These are phyloP conservation scores for Drosophila mimica DNA, from an alignment of 2,888 invertebrate genomes.

Conservation along the genomic window DNA sequence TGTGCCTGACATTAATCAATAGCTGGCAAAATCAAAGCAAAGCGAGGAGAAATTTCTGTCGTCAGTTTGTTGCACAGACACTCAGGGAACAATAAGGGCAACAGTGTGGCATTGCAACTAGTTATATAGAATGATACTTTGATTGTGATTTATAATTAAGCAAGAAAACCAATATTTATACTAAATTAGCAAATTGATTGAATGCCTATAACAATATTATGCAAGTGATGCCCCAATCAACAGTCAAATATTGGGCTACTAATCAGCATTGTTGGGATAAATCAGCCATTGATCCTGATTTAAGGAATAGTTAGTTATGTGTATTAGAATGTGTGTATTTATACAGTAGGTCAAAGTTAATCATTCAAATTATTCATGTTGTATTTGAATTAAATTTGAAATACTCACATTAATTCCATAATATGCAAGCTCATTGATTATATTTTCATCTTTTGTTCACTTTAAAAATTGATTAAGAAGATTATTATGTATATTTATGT, in stretches of 20 bases:
- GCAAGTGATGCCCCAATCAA: not conserved
- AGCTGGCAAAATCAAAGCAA: slow-evolving; percentile 5
- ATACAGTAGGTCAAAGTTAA: not conserved
- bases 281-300: not conserved
- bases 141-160: not conserved
- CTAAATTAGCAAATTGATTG: not conserved
- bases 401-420: not conserved
- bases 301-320: not conserved
- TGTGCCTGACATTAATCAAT: slow-evolving; percentile 47
- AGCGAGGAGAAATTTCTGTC: slow-evolving; percentile 3
- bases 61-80: slow-evolving; percentile 5
- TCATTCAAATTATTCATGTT: not conserved
- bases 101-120: not conserved
- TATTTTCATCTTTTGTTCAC: not conserved
- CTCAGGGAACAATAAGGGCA: not conserved
- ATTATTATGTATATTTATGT: not conserved
- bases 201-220: not conserved
- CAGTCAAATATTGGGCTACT: not conserved
- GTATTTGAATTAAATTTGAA: not conserved
- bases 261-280: not conserved
- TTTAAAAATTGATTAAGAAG: not conserved
- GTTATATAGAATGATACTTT: too few species aligned
- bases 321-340: not conserved
- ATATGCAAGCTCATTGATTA: not conserved
- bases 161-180: not conserved